These are phyloP conservation scores for Macrotus californicus DNA, from an alignment of 2,113 vertebrate genomes.

Conservation along the genomic window DNA sequence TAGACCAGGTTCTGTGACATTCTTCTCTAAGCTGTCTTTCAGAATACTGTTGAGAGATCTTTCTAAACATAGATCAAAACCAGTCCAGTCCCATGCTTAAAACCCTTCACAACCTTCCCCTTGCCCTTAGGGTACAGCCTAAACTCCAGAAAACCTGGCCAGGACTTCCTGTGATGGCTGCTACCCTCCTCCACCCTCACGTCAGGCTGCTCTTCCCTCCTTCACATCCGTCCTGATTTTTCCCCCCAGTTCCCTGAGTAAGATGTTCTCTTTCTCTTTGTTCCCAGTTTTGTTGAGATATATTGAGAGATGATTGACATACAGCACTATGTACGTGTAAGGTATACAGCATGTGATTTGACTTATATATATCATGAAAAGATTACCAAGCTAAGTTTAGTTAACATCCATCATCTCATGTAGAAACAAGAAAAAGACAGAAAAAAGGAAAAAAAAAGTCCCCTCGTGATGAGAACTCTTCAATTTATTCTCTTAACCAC, in stretches of 20 bases:
- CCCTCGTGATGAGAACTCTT: not conserved
- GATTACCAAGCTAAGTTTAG: not conserved
- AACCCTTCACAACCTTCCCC: not conserved
- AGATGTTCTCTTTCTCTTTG: not conserved
- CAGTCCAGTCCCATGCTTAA: not conserved
- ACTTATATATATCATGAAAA: not conserved
- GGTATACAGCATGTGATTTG: not conserved
- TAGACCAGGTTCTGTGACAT: not conserved
- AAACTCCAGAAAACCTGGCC: not conserved
- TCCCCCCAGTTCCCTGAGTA: not conserved
- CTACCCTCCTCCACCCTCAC: not conserved
- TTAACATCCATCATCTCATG: not conserved
- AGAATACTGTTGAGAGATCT: not conserved
- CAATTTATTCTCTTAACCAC: not conserved
- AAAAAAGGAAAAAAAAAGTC: too few relatives aligned
- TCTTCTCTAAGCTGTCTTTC: not conserved
- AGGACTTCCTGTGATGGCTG: not conserved
- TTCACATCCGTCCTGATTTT: not conserved
- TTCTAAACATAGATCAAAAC: not conserved
- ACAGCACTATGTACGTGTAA: not conserved
- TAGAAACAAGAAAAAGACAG: not conserved
- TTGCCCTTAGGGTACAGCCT: not conserved
- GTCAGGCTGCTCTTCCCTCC: not conserved
- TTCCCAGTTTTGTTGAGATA: not conserved
- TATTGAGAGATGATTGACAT: not conserved